Evolutionary conservation across 2,888 invertebrate genomes (phyloP), one percentile per base, ranked within the genome.

Genomic region (Lucinisca nassula): DNA sequence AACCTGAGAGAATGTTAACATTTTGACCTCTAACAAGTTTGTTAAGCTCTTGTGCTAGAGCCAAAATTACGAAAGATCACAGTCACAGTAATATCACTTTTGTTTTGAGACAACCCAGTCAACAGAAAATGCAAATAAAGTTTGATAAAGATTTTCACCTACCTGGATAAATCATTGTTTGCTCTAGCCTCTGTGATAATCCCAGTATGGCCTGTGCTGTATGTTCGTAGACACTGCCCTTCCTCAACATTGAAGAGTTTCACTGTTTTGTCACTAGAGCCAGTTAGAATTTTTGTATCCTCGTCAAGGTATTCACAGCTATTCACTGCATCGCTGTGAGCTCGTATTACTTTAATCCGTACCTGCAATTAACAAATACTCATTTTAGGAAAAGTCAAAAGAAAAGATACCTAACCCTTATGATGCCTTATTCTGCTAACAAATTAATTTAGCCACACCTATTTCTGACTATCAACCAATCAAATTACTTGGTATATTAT

Each of bases 291-390:
- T 79, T 92, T 93, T 24, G 90, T 72, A 79, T 95, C 94, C 77
- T 94, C 87, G 67, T 91, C 86, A 73, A 94, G 92, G 88, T 94
- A 95, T 82, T 94, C 93, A 84, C 95, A 96, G 77, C 93, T 94
- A 82, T 94, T 94, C 24, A 95, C 95, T 72, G 93, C 85, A 61
- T 94, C 95, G 74, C 78, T 91, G 82, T 96, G 96, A 30, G 95
- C 96, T 79, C 94, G 89, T n/a, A 95, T 92, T 14, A 95, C 94
- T 85, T 91, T 93, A 51, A 95, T 95, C 79, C 93, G 92, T 27
- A 96, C 95, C 96, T 96, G 84, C 49, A 82, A 84, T 55, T 55
- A 4, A 14, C 4, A 21, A 55, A 55, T 45, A 17, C 45, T n/a
- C n/a, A n/a, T n/a, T n/a, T n/a, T n/a, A n/a, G n/a, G n/a, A n/a